Evolutionary conservation across 2,797 vertebrate genomes (phyloP).

Genomic region (Aulostomus chinensis): DNA sequence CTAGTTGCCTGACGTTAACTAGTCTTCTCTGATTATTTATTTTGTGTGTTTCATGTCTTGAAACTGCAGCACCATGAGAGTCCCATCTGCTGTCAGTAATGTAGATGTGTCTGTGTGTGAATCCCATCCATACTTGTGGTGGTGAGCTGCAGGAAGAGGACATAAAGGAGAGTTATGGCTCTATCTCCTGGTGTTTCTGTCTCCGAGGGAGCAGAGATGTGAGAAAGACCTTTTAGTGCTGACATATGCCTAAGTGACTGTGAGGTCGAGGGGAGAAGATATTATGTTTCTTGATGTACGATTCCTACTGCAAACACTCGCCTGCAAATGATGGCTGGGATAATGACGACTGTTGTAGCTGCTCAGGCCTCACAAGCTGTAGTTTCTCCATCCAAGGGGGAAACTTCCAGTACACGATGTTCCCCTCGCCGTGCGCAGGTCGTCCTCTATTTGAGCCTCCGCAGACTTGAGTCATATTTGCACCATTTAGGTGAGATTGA

Average conservation of each 20-base stretch:
- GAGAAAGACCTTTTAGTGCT: slow-evolving; percentile 65
- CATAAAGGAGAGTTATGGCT: slow-evolving; percentile 65
- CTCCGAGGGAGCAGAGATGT: slow-evolving; percentile 49
- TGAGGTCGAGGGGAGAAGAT: slow-evolving; percentile 45
- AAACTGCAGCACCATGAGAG: too few species aligned
- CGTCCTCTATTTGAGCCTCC: slow-evolving; percentile 43
- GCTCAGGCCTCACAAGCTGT: slow-evolving; percentile 15
- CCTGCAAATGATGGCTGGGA: slow-evolving; percentile 43
- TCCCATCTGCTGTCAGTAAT: slow-evolving; percentile 8
- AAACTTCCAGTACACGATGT: slow-evolving; percentile 21
- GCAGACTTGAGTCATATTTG: slow-evolving; percentile 66
- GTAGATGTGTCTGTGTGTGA: slow-evolving; percentile 26
- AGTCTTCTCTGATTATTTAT: too few species aligned
- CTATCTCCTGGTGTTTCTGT: slow-evolving; percentile 54
- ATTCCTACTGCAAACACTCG: slow-evolving; percentile 51
- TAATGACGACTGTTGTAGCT: slow-evolving; percentile 44
- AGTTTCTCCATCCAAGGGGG: slow-evolving; percentile 22
- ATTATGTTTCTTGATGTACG: slow-evolving; percentile 52
- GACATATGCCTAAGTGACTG: slow-evolving; percentile 64
- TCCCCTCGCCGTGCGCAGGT: slow-evolving; percentile 34
- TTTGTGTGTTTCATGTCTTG: too few species aligned
- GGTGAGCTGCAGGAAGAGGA: slow-evolving; percentile 40
- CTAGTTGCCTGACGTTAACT: too few species aligned
- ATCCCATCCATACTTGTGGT: slow-evolving; percentile 23
- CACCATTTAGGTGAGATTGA: slow-evolving; percentile 75